Evolutionary conservation across 2,888 invertebrate species (phyloP), one percentile per base, ranked within the genome.

Genomic region (Andrena minutula): DNA sequence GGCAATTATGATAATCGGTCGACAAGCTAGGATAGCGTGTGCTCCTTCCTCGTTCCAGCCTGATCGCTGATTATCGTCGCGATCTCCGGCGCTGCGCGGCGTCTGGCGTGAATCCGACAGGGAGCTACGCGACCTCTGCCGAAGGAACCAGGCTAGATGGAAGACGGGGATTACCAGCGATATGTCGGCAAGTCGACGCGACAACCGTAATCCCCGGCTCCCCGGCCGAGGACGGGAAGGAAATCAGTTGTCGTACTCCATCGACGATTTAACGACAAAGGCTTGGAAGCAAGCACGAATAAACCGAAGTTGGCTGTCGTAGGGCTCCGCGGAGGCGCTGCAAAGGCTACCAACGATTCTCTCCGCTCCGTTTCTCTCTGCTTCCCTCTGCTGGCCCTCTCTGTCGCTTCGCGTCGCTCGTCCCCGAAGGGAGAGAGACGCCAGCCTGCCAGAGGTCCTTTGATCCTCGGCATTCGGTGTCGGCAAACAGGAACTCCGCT

Each of bases 401-500:
- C 69, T 68, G 75, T 81, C 73, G 76, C 58, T 75, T 66, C 30
- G 71, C 64, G 26, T 73, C 73, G 53, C 63, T 63, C 80, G 51
- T 66, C 79, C 73, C 79, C 71, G 65, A 35, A 68, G 71, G 66
- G 76, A 76, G 79, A 56, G 68, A 58, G 80, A 71, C 64, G 76
- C 80, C 70, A 74, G 74, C 75, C 85, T 84, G 86, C 87, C 87
- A 86, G 89, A 87, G 90, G 92, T 92, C 93, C 93, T 94, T 94
- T 94, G 94, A 94, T 94, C 94, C 93, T 90, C 91, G 92, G 91
- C 91, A 92, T 91, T 92, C 90, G 89, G 89, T 93, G 93, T 94
- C 91, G 92, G 91, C 93, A 94, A 94, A 93, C 94, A 94, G 92
- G 90, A 92, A 91, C 93, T 92, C 87, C 87, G 86, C 90, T 90